These are phyloP conservation scores for Platycheirus rosarum DNA, from an alignment of 2,888 invertebrate genomes.

Conservation along the genomic window DNA sequence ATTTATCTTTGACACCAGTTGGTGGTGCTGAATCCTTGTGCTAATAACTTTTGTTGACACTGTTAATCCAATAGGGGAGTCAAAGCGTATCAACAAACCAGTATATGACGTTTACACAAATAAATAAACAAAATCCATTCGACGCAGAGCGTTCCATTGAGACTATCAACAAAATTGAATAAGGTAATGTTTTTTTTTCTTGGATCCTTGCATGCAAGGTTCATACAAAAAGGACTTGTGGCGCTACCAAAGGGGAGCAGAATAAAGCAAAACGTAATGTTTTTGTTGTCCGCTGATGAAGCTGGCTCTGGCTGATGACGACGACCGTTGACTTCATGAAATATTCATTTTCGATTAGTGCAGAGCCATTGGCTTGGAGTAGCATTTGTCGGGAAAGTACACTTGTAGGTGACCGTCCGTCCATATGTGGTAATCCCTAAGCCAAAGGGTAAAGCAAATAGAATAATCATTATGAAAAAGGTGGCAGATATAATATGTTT, in stretches of 20 bases:
- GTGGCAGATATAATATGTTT: too few relatives aligned
- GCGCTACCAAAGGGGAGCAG: too few relatives aligned
- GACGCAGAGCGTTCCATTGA: not conserved
- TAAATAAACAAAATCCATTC: slow-evolving; percentile 55
- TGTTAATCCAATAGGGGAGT: slow-evolving; percentile 6
- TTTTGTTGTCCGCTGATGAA: slow-evolving; percentile 13
- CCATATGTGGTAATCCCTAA: slow-evolving; percentile 55
- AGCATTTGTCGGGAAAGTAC: slow-evolving; percentile 35
- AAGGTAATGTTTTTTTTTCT: not conserved
- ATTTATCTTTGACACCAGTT: slow-evolving; percentile 16
- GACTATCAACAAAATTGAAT: slow-evolving; percentile 28
- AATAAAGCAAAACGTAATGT: not conserved
- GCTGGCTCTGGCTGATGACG: slow-evolving; percentile 26
- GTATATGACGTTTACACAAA: slow-evolving; percentile 34
- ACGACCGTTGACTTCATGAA: slow-evolving; percentile 69
- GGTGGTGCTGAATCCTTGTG: slow-evolving; percentile 9
- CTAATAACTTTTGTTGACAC: slow-evolving; percentile 39
- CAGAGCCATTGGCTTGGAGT: slow-evolving; percentile 53
- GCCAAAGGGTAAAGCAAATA: slow-evolving; percentile 18
- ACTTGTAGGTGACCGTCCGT: slow-evolving; percentile 53
- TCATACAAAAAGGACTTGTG: slow-evolving; percentile 43
- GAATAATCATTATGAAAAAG: slow-evolving; percentile 41
- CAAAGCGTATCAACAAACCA: slow-evolving; percentile 1
- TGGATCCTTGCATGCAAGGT: slow-evolving; percentile 11
- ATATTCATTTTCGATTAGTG: slow-evolving; percentile 74